These are phyloP conservation scores for Papilio gigon DNA, from an alignment of 2,888 invertebrate species.

Conservation along the genomic window DNA sequence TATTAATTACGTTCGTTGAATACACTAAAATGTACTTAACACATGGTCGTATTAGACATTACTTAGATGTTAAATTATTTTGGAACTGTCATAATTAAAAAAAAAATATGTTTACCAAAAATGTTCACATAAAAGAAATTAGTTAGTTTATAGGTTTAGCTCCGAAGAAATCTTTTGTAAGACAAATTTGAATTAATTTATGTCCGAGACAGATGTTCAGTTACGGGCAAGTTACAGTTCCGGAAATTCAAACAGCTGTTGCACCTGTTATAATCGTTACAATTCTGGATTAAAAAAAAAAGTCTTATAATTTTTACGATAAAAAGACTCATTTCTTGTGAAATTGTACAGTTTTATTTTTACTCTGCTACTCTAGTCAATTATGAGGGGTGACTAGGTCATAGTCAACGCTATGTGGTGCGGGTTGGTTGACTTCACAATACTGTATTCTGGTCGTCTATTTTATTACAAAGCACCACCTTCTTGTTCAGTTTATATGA, in stretches of 20 bases:
- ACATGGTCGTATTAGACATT: neutral
- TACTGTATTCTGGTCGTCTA: neutral
- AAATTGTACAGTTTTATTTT: no score
- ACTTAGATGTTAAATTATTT: neutral
- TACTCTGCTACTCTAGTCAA: no score
- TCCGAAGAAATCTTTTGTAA: conserved; percentile 21
- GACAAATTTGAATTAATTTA: conserved; percentile 35
- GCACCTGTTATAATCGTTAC: conserved; percentile 13
- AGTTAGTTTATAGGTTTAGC: neutral
- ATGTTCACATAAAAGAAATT: neutral
- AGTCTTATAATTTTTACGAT: no score
- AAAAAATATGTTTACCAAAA: neutral
- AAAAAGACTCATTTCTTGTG: no score
- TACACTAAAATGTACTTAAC: conserved; percentile 3
- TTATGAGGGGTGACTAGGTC: no score
- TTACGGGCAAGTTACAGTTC: conserved; percentile 25
- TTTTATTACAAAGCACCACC: neutral
- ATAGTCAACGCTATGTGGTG: no score
- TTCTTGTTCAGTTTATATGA: neutral
- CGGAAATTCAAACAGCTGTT: conserved; percentile 26
- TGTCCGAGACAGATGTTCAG: conserved; percentile 31
- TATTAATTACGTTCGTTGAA: no score
- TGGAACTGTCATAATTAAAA: no score
- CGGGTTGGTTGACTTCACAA: no score
- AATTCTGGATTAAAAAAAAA: neutral